A percentile compares a stretch with the other conserved stretches of the same genome.
phyloP scores from a whole-genome alignment of 2,113 vertebrate genomes.

The Chascanopsetta lugubris region DNA sequence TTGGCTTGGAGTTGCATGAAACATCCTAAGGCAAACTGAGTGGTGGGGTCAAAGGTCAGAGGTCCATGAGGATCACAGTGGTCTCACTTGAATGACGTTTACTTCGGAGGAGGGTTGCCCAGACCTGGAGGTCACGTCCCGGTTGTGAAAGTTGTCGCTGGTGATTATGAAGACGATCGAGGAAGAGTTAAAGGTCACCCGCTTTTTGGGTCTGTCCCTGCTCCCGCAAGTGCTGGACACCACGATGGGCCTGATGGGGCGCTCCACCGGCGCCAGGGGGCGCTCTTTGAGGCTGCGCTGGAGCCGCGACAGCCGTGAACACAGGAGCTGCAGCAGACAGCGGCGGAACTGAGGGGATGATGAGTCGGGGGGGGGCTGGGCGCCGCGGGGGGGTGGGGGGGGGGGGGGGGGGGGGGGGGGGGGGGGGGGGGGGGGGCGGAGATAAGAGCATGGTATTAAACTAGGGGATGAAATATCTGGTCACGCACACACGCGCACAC shows the following conservation, averaged over 20 bases:
- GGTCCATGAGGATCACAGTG: conserved; percentile 74
- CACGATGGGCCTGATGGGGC: conserved; percentile 85
- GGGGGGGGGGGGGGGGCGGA: background rate
- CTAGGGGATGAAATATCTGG: conserved; percentile 2
- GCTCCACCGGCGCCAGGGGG: conserved; percentile 73
- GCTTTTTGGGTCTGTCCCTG: conserved; percentile 87
- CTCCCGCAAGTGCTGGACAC: conserved; percentile 76
- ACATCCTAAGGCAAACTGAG: conserved; percentile 58
- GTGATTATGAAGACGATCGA: conserved; percentile 93
- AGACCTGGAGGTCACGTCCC: conserved; percentile 75
- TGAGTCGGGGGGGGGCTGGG: too few relatives aligned
- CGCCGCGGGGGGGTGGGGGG: background rate
- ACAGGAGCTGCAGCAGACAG: conserved; percentile 87
- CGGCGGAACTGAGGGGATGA: conserved; percentile 86
- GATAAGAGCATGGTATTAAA: conserved; percentile 8
- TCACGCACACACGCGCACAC: too few relatives aligned
- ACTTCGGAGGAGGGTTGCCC: conserved; percentile 61
- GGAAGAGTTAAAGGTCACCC: conserved; percentile 91
- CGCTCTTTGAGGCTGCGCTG: conserved; percentile 80
- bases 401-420: background rate
- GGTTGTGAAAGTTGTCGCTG: conserved; percentile 82
- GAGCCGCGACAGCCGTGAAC: conserved; percentile 82
- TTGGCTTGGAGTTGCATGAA: conserved; percentile 54
- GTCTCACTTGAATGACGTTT: conserved; percentile 88
- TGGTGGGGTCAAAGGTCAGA: conserved; percentile 13